Evolutionary conservation across 2,113 vertebrate genomes (phyloP), one percentile per base, ranked within the genome.

Genomic region (Dasyornis broadbenti): DNA sequence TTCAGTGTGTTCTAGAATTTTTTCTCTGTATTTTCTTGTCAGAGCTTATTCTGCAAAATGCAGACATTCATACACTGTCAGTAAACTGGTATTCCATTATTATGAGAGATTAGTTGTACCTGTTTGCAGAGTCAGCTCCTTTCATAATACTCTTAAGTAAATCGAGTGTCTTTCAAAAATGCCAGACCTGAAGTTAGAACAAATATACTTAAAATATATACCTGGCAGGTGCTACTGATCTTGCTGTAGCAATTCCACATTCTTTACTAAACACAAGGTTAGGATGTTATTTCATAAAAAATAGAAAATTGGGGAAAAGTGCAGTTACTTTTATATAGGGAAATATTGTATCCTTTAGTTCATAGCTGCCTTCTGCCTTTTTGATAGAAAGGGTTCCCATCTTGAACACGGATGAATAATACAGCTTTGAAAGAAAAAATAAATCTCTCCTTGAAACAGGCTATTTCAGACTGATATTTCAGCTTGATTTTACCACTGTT

Each of bases 161-260:
- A 54, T 50, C 60, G 86, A 70, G 17, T 6, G 5, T n/a, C 42
- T 82, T 80, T 50, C n/a, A 79, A 64, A 82, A 91, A 75, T 40
- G 56, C 15, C 61, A 68, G 49, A 76, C 9, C 11, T 69, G 27
- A 65, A 81, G 15, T 52, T 53, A 76, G 53, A 92, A 15, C 13
- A 93, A 86, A 66, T 70, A 63, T 26, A 82, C 66, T 75, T 68
- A 40, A 89, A 81, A 72, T 44, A 68, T 13, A 31, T 50, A 79
- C 27, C 56, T 68, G 65, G 35, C 4, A 60, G 5, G 30, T 71
- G 20, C 28, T 61, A 57, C 8, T 77, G 69, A 65, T 66, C 47
- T 73, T 72, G n/a, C 39, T 66, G 40, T 37, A 89, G 65, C 10
- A 56, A 68, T 71, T 56, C 20, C 30, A 52, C 8, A 44, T 79